Evolutionary conservation across 2,113 vertebrate species (phyloP), one percentile per base, ranked within the genome.

Genomic region (Actenoides hombroni): DNA sequence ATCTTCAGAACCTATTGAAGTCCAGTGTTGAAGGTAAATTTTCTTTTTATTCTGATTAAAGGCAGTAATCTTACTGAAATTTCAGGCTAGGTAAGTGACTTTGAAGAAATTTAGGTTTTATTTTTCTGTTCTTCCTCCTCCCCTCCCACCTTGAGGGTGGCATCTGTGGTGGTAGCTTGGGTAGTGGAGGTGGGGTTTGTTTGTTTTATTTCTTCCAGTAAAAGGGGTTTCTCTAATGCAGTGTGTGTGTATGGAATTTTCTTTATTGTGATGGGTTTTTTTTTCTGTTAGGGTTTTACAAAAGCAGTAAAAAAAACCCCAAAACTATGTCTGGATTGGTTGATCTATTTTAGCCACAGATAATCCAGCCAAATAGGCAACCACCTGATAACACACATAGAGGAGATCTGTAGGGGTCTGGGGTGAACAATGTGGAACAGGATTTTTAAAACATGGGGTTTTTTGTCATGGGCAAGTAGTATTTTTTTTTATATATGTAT

Each of bases 1-100:
- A 26, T 83, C 48, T 96, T 94, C 60, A 92, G 92, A 82, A 84
- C 64, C 63, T 74, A 90, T 64, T 90, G 81, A 94, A 96, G 92
- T 86, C 53, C 28, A 54, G 29, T 21, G 73, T 39, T 78, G 83
- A 87, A 94, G 81, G 42, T 83, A 92, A 49, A 77, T 91, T 94
- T 85, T 94, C 16, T 42, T 86, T 94, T 84, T 77, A 77, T 83
- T 96, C 68, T 67, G 86, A 3, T 90, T 57, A 87, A 73, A 90
- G 60, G 37, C 65, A 81, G 13, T n/a, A 90, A 24, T 57, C 5
- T 9, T n/a, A 68, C 16, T 91, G 57, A 95, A 93, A 87, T 90
- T 78, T 12, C 64, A 76, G 29, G 48, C n/a, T 88, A 77, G 40
- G 39, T 56, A 91, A 81, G 51, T 28, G 18, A 73, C 81, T 91